phyloP scores from a whole-genome alignment of 2,797 vertebrate species.

The Danionella dracula region DNA sequence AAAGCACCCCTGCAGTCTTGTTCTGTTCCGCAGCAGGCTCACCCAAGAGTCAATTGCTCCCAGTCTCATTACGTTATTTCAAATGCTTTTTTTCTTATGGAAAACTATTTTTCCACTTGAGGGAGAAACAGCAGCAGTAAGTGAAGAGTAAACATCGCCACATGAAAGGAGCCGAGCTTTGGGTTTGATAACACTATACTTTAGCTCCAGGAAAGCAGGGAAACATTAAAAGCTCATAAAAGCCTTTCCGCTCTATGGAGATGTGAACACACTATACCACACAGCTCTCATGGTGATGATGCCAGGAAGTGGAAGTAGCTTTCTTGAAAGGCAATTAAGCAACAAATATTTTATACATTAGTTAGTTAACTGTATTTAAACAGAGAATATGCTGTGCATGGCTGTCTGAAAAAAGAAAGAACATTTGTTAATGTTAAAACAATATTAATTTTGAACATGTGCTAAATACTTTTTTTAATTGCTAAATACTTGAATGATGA shows the following conservation, averaged over 20 bases:
- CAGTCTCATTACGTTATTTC: neutral
- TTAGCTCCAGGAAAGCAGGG: conserved; percentile 44
- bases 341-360: neutral
- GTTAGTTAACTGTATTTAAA: neutral
- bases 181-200: conserved; percentile 50
- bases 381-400: neutral
- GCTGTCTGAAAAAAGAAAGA: neutral
- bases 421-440: too few species aligned
- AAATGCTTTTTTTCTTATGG: conserved; percentile 8
- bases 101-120: conserved; percentile 50
- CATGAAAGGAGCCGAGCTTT: conserved; percentile 53
- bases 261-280: conserved; percentile 28
- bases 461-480: too few species aligned
- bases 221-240: conserved; percentile 54
- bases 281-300: conserved; percentile 30
- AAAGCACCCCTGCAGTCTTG: neutral
- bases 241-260: conserved; percentile 41
- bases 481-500: too few species aligned
- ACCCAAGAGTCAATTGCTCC: neutral
- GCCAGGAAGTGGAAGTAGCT: neutral
- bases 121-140: conserved; percentile 40
- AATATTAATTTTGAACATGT: too few species aligned
- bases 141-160: conserved; percentile 51
- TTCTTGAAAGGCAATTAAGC: conserved; percentile 8
- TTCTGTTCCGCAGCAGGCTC: neutral